Evolutionary conservation across 2,888 invertebrate species (phyloP).

Genomic region (Euplagia quadripunctaria): DNA sequence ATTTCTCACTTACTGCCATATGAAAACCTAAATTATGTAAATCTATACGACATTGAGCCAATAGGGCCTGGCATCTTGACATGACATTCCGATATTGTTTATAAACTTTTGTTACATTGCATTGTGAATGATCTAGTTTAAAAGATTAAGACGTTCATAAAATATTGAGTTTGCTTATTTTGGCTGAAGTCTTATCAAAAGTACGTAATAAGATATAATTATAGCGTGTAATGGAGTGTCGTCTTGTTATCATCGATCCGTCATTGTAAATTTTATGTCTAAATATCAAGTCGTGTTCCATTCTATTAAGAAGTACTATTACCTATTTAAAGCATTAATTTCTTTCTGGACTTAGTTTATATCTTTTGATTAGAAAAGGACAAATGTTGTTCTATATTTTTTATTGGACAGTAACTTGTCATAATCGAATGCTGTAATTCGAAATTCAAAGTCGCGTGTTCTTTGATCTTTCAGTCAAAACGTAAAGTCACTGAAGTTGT

Average conservation of each 20-base stretch:
- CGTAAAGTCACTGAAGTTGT: slow-evolving; percentile 19
- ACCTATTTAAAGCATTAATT: background rate
- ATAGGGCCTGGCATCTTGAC: too few species aligned
- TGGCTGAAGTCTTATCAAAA: too few species aligned
- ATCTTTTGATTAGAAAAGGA: slow-evolving; percentile 19
- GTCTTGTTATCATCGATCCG: slow-evolving; percentile 9
- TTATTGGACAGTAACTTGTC: background rate
- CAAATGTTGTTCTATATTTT: slow-evolving; percentile 8
- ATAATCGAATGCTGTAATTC: slow-evolving; percentile 27
- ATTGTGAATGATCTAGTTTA: too few species aligned
- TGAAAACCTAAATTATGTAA: too few species aligned
- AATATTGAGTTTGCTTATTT: too few species aligned
- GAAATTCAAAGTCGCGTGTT: slow-evolving; percentile 37
- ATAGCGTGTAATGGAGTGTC: background rate
- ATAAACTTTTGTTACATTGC: too few species aligned
- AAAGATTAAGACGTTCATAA: too few species aligned
- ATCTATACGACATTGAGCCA: too few species aligned
- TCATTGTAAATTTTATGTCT: slow-evolving; percentile 16
- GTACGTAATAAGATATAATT: too few species aligned
- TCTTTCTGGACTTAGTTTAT: background rate
- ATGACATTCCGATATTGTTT: too few species aligned
- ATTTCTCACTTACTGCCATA: too few species aligned
- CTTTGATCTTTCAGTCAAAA: slow-evolving; percentile 31
- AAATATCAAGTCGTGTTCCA: background rate
- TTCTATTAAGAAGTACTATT: background rate